Percentiles rank a stretch among this genome's conserved stretches.
phyloP scores from a whole-genome alignment of 2,888 invertebrate genomes.

The Megalurothrips usitatus region DNA sequence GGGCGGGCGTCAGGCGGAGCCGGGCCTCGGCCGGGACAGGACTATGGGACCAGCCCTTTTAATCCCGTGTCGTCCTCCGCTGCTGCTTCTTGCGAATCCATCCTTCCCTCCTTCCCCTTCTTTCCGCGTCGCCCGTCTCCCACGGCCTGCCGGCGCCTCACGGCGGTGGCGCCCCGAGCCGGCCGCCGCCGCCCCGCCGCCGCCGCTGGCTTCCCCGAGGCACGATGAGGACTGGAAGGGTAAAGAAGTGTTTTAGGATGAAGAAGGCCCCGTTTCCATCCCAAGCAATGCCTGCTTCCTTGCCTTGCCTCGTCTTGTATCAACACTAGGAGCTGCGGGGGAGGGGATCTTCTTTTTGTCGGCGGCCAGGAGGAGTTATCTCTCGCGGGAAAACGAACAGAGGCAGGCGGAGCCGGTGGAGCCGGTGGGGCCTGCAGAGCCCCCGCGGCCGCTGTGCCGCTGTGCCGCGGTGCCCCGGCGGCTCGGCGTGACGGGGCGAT shows the following conservation, averaged over 20 bases:
- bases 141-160: too few species aligned
- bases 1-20: neutral
- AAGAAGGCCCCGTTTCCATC: neutral
- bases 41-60: neutral
- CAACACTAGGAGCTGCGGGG: slow-evolving; percentile 18
- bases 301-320: slow-evolving; percentile 1
- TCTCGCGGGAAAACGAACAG: slow-evolving; percentile 21
- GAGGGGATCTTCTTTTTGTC: slow-evolving; percentile 26
- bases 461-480: too few species aligned
- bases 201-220: neutral
- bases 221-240: slow-evolving; percentile 1
- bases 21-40: neutral
- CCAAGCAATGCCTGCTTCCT: neutral
- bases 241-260: slow-evolving; percentile 25
- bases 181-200: too few species aligned
- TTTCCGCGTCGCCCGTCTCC: neutral
- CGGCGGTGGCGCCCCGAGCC: too few species aligned
- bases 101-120: neutral
- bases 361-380: slow-evolving; percentile 5
- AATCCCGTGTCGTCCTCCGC: slow-evolving; percentile 3
- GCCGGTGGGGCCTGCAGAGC: too few species aligned
- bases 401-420: neutral
- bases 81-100: neutral
- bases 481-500: too few species aligned
- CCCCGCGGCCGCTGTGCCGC: too few species aligned